Evolutionary conservation across 2,888 invertebrate species (phyloP).

Genomic region (Rhagonycha fulva): DNA sequence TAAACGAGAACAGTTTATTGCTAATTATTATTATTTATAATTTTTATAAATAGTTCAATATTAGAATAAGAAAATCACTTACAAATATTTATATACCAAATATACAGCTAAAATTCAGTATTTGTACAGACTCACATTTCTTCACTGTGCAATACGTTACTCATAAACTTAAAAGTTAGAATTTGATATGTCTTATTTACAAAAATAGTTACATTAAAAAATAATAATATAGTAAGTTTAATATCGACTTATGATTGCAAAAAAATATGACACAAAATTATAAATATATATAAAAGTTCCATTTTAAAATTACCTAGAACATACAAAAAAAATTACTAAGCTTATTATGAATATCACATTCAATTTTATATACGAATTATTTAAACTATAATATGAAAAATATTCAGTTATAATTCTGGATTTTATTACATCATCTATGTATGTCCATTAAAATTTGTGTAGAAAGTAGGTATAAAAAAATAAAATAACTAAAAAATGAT

Average conservation of each 20-base stretch:
- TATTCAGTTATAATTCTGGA: neutral
- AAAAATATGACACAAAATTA: neutral
- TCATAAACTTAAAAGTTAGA: neutral
- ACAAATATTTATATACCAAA: neutral
- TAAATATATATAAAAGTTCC: neutral
- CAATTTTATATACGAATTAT: constrained; percentile 1
- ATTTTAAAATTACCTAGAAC: neutral
- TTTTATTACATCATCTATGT: neutral
- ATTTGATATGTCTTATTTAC: neutral
- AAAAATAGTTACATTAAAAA: neutral
- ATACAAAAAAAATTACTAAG: neutral
- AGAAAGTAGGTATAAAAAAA: neutral
- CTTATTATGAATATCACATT: constrained; percentile 8
- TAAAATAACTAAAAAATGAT: neutral
- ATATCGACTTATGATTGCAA: neutral
- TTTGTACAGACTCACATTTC: neutral
- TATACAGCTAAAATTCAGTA: neutral
- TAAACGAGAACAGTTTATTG: neutral
- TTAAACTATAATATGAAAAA: neutral
- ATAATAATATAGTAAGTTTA: neutral
- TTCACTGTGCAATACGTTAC: neutral
- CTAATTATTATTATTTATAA: neutral
- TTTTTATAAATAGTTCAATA: neutral
- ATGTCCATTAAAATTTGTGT: neutral
- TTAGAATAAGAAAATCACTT: neutral